These are phyloP conservation scores for Nineta flava DNA, from an alignment of 2,888 invertebrate species.

Conservation along the genomic window DNA sequence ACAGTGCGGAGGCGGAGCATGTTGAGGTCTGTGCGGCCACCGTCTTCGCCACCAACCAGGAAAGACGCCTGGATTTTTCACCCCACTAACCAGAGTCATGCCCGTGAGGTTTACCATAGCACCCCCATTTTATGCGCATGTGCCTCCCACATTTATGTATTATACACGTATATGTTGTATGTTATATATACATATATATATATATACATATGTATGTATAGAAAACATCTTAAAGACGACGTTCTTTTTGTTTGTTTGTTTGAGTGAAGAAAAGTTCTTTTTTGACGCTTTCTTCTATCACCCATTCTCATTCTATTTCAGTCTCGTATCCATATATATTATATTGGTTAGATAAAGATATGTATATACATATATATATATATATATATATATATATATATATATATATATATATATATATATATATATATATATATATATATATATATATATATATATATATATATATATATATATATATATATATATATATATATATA, in stretches of 20 bases:
- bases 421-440: neutral
- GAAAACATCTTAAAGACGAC: slow-evolving; percentile 1
- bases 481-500: neutral
- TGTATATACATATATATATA: neutral
- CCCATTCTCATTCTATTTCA: neutral
- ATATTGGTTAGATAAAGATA: neutral
- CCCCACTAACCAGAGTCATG: slow-evolving; percentile 33
- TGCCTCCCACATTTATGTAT: slow-evolving; percentile 11
- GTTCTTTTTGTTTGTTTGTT: neutral
- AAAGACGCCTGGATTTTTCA: slow-evolving; percentile 33
- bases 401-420: neutral
- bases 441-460: neutral
- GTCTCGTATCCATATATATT: neutral
- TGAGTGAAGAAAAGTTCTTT: neutral
- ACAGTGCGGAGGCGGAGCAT: slow-evolving; percentile 25
- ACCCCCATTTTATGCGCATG: slow-evolving; percentile 2
- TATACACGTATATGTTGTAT: neutral
- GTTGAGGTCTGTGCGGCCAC: slow-evolving; percentile 30
- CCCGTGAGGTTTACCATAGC: slow-evolving; percentile 33
- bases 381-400: neutral
- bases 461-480: neutral
- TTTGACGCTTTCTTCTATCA: neutral
- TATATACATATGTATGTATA: neutral
- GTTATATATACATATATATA: neutral
- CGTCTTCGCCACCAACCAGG: slow-evolving; percentile 31